Conservation (phyloP, 2,113 vertebrate species). For the Rhinopomastus cyanomelas region DNA sequence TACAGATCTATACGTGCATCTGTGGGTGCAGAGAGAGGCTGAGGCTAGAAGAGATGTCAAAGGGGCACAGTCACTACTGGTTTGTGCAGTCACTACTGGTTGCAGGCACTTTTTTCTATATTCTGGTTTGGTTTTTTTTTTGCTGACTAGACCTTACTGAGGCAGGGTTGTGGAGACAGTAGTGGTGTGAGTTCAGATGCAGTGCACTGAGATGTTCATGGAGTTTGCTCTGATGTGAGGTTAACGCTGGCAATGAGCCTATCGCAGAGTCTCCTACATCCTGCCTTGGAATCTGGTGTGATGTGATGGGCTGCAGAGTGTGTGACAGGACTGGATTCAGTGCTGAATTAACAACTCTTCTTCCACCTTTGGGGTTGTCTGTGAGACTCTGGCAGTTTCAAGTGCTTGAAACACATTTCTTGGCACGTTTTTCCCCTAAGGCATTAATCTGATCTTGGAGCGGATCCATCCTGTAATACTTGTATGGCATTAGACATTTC, state of each 20-base stretch:
- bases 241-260: not conserved
- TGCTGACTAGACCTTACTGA: not conserved
- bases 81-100: not conserved
- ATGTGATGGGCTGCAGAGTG: not conserved
- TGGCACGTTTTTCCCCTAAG: not conserved
- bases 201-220: not conserved
- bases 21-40: fast-evolving
- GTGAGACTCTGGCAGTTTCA: not conserved
- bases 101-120: not conserved
- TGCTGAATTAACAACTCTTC: not conserved
- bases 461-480: not conserved
- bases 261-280: not conserved
- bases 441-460: not conserved
- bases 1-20: not conserved
- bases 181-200: not conserved
- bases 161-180: not conserved
- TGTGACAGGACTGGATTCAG: not conserved
- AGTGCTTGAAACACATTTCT: not conserved
- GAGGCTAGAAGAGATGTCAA: not conserved
- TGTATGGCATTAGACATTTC: not conserved
- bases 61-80: not conserved
- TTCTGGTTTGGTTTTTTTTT: not conserved
- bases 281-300: not conserved
- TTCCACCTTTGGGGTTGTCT: not conserved
- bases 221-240: not conserved